Evolutionary conservation across 2,113 vertebrate genomes (phyloP).

Genomic region (Asarcornis scutulata): DNA sequence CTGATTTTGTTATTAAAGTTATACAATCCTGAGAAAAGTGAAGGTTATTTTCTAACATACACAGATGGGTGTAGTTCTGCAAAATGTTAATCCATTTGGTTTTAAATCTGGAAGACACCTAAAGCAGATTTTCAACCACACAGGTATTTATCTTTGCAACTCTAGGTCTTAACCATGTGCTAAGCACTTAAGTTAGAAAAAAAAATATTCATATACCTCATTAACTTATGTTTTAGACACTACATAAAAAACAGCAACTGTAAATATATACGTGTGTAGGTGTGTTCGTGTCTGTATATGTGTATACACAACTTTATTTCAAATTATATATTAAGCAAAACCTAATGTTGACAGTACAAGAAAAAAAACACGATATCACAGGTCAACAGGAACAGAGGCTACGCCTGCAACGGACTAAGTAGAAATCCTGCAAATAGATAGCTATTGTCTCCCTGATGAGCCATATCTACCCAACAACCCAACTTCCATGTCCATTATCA

Average conservation of each 20-base stretch:
- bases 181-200: neutral
- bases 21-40: neutral
- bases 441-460: slow-evolving; percentile 58
- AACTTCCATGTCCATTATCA: slow-evolving; percentile 69
- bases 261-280: neutral
- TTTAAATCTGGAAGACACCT: neutral
- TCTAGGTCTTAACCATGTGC: neutral
- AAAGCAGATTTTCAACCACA: neutral
- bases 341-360: neutral
- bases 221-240: neutral
- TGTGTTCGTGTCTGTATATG: neutral
- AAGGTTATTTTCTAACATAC: neutral
- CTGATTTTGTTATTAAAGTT: neutral
- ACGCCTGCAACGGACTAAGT: neutral
- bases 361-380: neutral
- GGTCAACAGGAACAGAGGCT: neutral
- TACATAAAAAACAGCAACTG: neutral
- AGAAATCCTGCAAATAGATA: slow-evolving; percentile 46
- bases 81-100: neutral
- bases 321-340: neutral
- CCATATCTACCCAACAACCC: slow-evolving; percentile 61
- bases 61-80: neutral
- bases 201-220: neutral
- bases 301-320: neutral
- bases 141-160: neutral